Percentiles rank a stretch among this genome's conserved stretches.
phyloP scores from a whole-genome alignment of 2,888 invertebrate genomes.

The Listrodromus nycthemerus region DNA sequence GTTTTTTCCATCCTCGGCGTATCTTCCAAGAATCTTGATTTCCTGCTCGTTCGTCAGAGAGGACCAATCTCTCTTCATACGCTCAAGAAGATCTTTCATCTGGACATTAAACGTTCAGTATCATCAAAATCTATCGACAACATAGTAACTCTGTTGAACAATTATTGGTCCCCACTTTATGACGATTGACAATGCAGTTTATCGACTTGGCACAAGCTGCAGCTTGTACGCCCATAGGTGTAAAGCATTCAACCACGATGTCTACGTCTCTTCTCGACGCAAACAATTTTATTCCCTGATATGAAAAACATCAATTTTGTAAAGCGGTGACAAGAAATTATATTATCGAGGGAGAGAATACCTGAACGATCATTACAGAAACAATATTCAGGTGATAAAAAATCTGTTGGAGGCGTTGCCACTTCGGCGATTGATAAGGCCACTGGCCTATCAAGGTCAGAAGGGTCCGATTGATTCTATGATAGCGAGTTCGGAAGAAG shows the following conservation, averaged over 20 bases:
- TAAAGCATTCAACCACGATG: constrained; percentile 2
- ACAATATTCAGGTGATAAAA: constrained; percentile 5
- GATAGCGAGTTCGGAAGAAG: constrained; percentile 24
- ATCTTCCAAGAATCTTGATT: constrained; percentile 28
- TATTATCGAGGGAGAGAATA: not conserved
- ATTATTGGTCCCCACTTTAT: not conserved
- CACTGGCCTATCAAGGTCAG: constrained; percentile 10
- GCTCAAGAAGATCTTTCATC: constrained; percentile 33
- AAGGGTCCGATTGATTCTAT: constrained; percentile 1
- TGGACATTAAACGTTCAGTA: not conserved
- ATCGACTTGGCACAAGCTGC: not conserved
- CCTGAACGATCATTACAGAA: constrained; percentile 8
- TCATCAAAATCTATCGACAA: not conserved
- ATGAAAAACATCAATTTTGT: not conserved
- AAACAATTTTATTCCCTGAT: constrained; percentile 48
- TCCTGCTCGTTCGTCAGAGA: constrained; percentile 8
- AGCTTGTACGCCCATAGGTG: constrained; percentile 1
- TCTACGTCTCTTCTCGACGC: constrained; percentile 24
- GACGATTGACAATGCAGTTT: constrained; percentile 8
- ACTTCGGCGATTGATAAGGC: constrained; percentile 17
- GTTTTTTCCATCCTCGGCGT: constrained; percentile 35
- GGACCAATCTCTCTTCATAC: constrained; percentile 24
- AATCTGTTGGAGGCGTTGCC: constrained; percentile 10
- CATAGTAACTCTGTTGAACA: not conserved
- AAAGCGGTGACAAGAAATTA: not conserved